phyloP scores from a whole-genome alignment of 2,797 vertebrate species.

The Babyrousa celebensis region DNA sequence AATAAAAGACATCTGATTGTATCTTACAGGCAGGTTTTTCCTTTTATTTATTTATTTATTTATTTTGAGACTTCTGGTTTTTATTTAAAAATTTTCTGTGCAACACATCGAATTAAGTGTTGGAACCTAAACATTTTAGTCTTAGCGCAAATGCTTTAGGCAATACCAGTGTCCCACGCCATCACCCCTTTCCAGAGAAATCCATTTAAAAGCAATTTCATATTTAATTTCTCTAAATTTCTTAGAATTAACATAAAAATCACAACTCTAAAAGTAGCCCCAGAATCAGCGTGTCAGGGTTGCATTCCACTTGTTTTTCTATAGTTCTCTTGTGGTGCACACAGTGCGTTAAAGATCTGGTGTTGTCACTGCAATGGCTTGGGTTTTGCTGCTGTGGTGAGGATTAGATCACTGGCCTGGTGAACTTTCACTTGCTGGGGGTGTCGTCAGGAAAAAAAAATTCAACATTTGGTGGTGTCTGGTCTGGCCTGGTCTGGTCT shows the following conservation, averaged over 20 bases:
- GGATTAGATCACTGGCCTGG: too few relatives aligned
- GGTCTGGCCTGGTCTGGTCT: too few relatives aligned
- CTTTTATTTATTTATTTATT: neutral
- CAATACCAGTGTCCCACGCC: conserved; percentile 71
- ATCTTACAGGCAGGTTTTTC: neutral
- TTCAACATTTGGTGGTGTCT: too few relatives aligned
- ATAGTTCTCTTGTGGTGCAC: neutral
- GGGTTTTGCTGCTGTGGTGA: too few relatives aligned
- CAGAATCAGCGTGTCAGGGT: conserved; percentile 86
- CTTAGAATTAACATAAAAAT: conserved; percentile 91
- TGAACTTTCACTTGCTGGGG: too few relatives aligned
- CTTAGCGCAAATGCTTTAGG: conserved; percentile 88
- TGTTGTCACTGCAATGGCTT: too few relatives aligned
- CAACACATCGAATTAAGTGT: conserved; percentile 90
- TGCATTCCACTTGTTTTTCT: conserved; percentile 86
- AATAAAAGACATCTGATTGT: neutral
- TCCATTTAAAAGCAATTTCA: conserved; percentile 91
- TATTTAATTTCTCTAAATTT: conserved; percentile 91
- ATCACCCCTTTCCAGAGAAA: conserved; percentile 86
- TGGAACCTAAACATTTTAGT: conserved; percentile 90
- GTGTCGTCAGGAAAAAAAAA: too few relatives aligned
- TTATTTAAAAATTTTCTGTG: conserved; percentile 86
- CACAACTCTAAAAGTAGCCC: conserved; percentile 87
- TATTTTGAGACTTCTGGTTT: conserved; percentile 79
- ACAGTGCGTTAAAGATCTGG: too few relatives aligned